Percentiles rank a stretch among this genome's conserved stretches.
phyloP scores from a whole-genome alignment of 2,888 invertebrate species.

The Erebia palarica region DNA sequence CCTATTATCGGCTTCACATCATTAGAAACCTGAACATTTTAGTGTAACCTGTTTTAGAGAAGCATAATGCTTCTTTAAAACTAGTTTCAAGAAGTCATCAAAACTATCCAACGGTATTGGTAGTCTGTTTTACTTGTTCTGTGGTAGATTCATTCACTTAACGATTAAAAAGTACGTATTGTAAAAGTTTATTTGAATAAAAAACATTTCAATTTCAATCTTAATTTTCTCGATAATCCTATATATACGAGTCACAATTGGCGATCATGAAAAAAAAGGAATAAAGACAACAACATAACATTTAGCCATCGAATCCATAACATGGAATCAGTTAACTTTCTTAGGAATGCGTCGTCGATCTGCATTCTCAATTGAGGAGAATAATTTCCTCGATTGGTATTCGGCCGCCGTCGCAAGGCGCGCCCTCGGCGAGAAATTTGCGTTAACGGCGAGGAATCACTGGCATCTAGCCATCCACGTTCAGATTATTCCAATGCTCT shows the following conservation, averaged over 20 bases:
- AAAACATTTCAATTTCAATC: no score
- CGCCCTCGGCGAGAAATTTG: background rate
- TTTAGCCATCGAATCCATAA: background rate
- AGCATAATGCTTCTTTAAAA: background rate
- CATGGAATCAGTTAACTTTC: conserved; percentile 8
- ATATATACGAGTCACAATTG: background rate
- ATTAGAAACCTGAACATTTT: background rate
- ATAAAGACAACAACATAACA: background rate
- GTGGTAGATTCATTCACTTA: no score
- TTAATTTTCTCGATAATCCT: no score
- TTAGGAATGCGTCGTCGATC: background rate
- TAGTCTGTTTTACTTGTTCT: background rate
- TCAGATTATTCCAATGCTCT: background rate
- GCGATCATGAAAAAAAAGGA: no score
- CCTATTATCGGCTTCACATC: background rate
- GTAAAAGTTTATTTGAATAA: no score
- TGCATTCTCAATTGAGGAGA: conserved; percentile 6
- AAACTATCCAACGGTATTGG: background rate
- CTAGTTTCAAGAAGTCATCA: no score
- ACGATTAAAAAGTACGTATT: no score
- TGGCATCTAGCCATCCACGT: background rate
- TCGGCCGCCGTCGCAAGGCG: background rate
- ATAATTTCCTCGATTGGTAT: conserved; percentile 12
- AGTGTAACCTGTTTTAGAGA: background rate
- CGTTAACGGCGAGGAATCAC: background rate